A percentile compares a stretch with the other conserved stretches of the same genome.
phyloP scores from a whole-genome alignment of 2,113 vertebrate species.

The Prunella fulvescens region DNA sequence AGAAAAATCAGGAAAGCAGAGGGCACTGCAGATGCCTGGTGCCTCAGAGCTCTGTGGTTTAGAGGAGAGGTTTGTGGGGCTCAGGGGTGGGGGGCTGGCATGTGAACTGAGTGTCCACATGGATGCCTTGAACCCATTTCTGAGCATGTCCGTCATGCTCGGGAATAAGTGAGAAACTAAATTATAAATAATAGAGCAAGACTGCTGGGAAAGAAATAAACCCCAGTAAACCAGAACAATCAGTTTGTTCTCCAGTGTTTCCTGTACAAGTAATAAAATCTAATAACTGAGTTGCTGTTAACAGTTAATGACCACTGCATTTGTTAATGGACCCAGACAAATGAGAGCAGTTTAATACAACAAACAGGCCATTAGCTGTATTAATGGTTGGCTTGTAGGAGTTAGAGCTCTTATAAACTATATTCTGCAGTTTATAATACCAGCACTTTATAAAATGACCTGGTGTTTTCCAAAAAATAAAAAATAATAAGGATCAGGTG shows the following conservation, averaged over 20 bases:
- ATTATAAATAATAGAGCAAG: constrained; percentile 37
- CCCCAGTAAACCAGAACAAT: constrained; percentile 17
- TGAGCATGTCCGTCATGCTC: background rate
- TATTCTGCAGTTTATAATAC: constrained; percentile 48
- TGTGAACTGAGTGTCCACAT: background rate
- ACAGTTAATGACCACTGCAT: constrained; percentile 58
- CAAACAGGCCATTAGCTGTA: constrained; percentile 45
- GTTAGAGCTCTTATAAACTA: constrained; percentile 59
- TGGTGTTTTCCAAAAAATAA: constrained; percentile 40
- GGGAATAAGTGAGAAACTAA: background rate
- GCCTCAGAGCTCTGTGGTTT: background rate
- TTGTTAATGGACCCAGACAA: constrained; percentile 67
- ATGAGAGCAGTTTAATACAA: constrained; percentile 57
- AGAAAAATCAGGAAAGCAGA: background rate
- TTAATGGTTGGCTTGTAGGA: constrained; percentile 57
- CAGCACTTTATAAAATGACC: constrained; percentile 51
- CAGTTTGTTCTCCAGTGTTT: constrained; percentile 50
- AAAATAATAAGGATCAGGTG: constrained; percentile 16
- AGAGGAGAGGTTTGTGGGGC: background rate
- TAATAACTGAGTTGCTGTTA: constrained; percentile 57
- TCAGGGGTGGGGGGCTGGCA: background rate
- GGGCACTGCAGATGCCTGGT: background rate
- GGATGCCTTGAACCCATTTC: background rate
- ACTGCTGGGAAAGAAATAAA: constrained; percentile 40
- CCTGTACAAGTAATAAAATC: constrained; percentile 50